phyloP scores from a whole-genome alignment of 2,797 vertebrate species.

The Varecia variegata region DNA sequence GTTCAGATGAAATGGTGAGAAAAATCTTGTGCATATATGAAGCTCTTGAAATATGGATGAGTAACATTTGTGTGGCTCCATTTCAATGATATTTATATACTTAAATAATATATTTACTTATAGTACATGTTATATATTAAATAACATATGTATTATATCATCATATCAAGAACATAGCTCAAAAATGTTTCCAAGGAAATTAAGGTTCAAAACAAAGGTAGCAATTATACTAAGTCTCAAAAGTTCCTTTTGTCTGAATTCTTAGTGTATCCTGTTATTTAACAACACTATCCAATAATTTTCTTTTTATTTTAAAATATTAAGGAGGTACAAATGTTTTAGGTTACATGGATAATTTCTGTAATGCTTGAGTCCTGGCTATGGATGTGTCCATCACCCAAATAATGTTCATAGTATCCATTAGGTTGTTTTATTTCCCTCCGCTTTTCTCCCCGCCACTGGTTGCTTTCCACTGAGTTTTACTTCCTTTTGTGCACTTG shows the following conservation, averaged over 20 bases:
- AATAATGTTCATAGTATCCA: too few relatives aligned
- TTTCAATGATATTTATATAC: slow-evolving; percentile 24
- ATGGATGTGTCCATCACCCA: too few relatives aligned
- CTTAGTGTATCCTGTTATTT: slow-evolving; percentile 23
- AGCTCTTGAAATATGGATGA: slow-evolving; percentile 32
- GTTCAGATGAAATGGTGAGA: slow-evolving; percentile 17
- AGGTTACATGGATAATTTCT: too few relatives aligned
- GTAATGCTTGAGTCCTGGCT: too few relatives aligned
- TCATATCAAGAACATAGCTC: slow-evolving; percentile 23
- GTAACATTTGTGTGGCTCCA: slow-evolving; percentile 19
- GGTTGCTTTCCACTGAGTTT: too few relatives aligned
- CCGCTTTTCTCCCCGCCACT: too few relatives aligned
- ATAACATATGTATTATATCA: background rate
- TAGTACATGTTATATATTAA: background rate
- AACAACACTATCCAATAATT: slow-evolving; percentile 29
- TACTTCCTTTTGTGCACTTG: too few relatives aligned
- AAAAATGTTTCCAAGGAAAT: slow-evolving; percentile 48
- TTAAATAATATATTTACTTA: slow-evolving; percentile 23
- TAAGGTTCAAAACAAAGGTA: slow-evolving; percentile 37
- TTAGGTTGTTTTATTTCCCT: too few relatives aligned
- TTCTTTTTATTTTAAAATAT: background rate
- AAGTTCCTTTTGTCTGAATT: slow-evolving; percentile 48
- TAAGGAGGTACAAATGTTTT: too few relatives aligned
- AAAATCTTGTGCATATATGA: background rate
- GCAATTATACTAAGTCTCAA: slow-evolving; percentile 28